Evolutionary conservation across 1,140 invertebrate genomes (phyloP).

Genomic region (Triops cancriformis): DNA sequence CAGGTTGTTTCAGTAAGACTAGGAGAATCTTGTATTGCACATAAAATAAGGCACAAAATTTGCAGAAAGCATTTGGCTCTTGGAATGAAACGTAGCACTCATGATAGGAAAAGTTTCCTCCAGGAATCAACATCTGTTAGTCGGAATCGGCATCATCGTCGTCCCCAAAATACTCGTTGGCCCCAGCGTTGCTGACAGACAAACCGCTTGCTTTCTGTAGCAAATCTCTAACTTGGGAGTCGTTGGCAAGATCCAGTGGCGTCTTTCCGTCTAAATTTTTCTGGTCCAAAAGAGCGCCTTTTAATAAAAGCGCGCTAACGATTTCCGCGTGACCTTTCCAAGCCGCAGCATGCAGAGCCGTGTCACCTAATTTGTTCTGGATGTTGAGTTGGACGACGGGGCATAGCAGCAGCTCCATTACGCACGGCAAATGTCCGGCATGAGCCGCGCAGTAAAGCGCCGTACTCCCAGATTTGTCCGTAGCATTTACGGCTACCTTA

Average conservation of each 20-base stretch:
- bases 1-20: not conserved
- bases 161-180: constrained; percentile 20
- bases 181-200: constrained; percentile 3
- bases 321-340: constrained; percentile 43
- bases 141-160: constrained; percentile 23
- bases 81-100: not conserved
- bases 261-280: constrained; percentile 37
- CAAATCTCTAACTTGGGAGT: constrained; percentile 35
- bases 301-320: constrained; percentile 38
- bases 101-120: not conserved
- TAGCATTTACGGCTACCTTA: constrained; percentile 56
- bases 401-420: constrained; percentile 17
- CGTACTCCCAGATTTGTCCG: constrained; percentile 60
- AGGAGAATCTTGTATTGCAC: not conserved
- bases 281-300: constrained; percentile 26
- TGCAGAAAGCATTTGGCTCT: not conserved
- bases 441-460: constrained; percentile 60
- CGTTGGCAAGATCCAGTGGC: constrained; percentile 37
- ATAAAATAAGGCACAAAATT: constrained; percentile 1
- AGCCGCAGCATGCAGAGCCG: constrained; percentile 46
- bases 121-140: not conserved
- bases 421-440: constrained; percentile 42
- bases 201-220: constrained; percentile 31
- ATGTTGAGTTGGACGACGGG: constrained; percentile 26
- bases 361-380: constrained; percentile 44